Evolutionary conservation across 2,797 vertebrate genomes (phyloP).

Genomic region (Sardinella longiceps): DNA sequence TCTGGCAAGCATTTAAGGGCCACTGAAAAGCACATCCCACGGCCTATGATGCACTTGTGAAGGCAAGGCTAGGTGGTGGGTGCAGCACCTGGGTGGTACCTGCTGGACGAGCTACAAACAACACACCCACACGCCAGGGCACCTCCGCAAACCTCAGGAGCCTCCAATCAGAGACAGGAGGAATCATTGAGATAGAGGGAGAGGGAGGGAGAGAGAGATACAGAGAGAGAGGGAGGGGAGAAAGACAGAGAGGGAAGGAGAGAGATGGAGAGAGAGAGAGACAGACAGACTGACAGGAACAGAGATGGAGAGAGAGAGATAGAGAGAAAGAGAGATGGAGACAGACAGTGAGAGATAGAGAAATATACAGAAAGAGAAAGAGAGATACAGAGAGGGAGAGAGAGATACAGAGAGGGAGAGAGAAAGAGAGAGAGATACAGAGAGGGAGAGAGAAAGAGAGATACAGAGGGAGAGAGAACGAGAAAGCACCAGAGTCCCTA

Average conservation of each 20-base stretch:
- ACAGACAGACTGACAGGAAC: too few relatives aligned
- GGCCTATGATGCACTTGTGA: neutral
- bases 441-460: conserved; percentile 11
- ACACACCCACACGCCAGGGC: neutral
- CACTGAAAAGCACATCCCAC: neutral
- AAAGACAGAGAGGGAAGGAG: neutral
- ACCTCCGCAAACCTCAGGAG: neutral
- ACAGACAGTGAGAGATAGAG: neutral
- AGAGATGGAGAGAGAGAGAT: neutral
- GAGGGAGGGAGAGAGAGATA: conserved; percentile 7
- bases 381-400: neutral
- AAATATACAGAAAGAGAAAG: conserved; percentile 10
- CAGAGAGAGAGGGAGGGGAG: conserved; percentile 22
- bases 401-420: neutral
- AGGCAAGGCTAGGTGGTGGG: neutral
- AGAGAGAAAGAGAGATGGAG: neutral
- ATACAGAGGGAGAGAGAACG: neutral
- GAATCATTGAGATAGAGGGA: neutral
- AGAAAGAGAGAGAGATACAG: neutral
- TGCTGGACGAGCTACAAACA: neutral
- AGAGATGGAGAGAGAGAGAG: neutral
- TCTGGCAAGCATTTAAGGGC: neutral
- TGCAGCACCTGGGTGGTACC: neutral
- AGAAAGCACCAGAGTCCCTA: neutral
- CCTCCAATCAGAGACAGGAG: neutral